Evolutionary conservation across 2,113 vertebrate species (phyloP), one percentile per base, ranked within the genome.

Genomic region (Plecturocebus donacophilus): DNA sequence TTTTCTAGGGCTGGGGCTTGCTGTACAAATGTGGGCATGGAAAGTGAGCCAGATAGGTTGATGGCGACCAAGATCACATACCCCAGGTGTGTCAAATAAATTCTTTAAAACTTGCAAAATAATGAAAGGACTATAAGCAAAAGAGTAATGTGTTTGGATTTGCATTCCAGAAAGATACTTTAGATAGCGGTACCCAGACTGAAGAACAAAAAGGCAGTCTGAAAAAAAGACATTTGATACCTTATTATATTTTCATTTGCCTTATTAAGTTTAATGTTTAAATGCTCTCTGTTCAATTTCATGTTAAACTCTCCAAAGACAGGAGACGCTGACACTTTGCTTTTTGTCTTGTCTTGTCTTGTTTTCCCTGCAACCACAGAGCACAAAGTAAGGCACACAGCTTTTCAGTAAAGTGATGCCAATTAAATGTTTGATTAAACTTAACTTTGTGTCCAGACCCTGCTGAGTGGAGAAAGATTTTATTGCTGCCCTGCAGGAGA

Each of bases 351-450:
- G 42, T 19, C n/a, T 49, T 30, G 49, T 32, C 70, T 83, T 58
- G 45, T 52, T 47, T 80, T 17, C 4, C 14, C 40, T 93, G 14
- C 32, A 89, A 73, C 20, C 77, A 95, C 86, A 96, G 68, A 96
- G 10, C 96, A 97, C 94, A 93, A 90, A 97, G 49, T 83, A 81
- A 94, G 94, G 97, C 89, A 97, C 79, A n/a, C 40, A 70, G 47
- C 4, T 87, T 94, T 93, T 96, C 40, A 81, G 52, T 87, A 88
- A 95, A 97, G 94, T 90, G 58, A 95, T 87, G 77, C 83, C 95
- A 96, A 97, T 97, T 97, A 97, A 94, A 95, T 98, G 93, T 97
- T 98, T 97, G 87, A 97, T 97, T 97, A 96, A 98, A 90, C 84
- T 92, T 97, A 97, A 92, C 96, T 98, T 95, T 90, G 88, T 79